These are phyloP conservation scores for Zaprionus africanus DNA, from an alignment of 1,140 invertebrate species.

Conservation along the genomic window DNA sequence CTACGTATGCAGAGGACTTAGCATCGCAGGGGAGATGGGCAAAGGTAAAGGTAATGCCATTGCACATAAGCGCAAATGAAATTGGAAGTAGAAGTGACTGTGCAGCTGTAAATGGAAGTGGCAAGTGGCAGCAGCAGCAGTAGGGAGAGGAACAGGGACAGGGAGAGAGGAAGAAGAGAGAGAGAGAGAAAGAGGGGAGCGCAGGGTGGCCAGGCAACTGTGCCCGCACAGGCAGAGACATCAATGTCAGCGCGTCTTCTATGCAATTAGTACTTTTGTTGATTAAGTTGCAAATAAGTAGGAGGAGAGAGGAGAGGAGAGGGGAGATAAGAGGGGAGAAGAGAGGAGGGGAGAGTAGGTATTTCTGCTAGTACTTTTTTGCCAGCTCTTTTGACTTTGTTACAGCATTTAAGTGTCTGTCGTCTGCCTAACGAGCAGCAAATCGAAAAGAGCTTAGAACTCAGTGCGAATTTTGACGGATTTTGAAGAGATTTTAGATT, in stretches of 20 bases:
- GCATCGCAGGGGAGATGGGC: slow-evolving; percentile 43
- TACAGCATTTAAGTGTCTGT: neutral
- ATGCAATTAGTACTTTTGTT: slow-evolving; percentile 82
- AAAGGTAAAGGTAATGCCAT: slow-evolving; percentile 70
- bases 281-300: slow-evolving; percentile 67
- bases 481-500: neutral
- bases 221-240: slow-evolving; percentile 52
- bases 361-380: neutral
- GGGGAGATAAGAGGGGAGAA: neutral
- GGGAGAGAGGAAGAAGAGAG: neutral
- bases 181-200: no score
- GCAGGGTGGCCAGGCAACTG: neutral
- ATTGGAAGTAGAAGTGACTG: slow-evolving; percentile 58
- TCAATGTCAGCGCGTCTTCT: slow-evolving; percentile 76
- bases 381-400: slow-evolving; percentile 4
- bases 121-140: neutral
- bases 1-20: slow-evolving; percentile 66
- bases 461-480: neutral
- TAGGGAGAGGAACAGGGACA: neutral
- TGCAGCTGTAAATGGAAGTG: slow-evolving; percentile 23
- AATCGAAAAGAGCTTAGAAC: neutral
- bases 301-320: neutral
- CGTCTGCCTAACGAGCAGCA: neutral
- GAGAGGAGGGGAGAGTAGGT: neutral
- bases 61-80: slow-evolving; percentile 74